Base-by-base conservation (phyloP, 64 coral and sea anemone genomes). In the Pocillopora damicornis region DNA sequence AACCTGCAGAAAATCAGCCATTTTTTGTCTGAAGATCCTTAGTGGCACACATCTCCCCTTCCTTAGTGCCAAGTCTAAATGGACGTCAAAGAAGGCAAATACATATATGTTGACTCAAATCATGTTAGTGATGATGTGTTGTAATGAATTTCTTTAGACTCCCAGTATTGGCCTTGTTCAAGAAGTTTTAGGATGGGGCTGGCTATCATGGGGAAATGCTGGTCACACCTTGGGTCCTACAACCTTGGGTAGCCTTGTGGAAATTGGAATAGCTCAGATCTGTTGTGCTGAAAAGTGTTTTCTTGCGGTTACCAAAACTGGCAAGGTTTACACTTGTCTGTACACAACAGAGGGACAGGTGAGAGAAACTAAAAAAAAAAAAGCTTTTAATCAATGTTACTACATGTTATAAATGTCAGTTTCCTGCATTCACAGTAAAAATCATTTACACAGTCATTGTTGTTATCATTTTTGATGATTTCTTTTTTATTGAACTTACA, bases 321-420 rank as follows among this genome's bases (percentile, higher is more conserved):
- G 96, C 38, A 98, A 95, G 69, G 90, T 98, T 35, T 98, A 95
- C 35, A 92, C 82, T 65, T 89, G 89, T 22, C 83, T 78, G 2
- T 98, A 98, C 77, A 92, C 88, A 2, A 82, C 88, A 45, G 96
- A 98, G 77, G 85, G 93, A 61, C 93, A 98, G 93, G 96, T 98
- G 37, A 72, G 45, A 18, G 58, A 17, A 35, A 14, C 14, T 20
- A 11, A 4, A 26, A 73, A 73, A n/a, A n/a, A 73, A 73, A 1
- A 8, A 0, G 30, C 0, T 73, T 56, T 18, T 59, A 1, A 78
- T 38, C 57, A 30, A 0, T 37, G 76, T 78, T 51, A 51, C 3
- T 51, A 7, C 42, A 51, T 51, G 42, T 51, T 51, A 7, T 4
- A 51, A 51, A 1, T 51, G 42, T 51, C 42, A 51, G 42, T 51